Conservation (phyloP, 2,888 invertebrate genomes). For the Apotomis betuletana region DNA sequence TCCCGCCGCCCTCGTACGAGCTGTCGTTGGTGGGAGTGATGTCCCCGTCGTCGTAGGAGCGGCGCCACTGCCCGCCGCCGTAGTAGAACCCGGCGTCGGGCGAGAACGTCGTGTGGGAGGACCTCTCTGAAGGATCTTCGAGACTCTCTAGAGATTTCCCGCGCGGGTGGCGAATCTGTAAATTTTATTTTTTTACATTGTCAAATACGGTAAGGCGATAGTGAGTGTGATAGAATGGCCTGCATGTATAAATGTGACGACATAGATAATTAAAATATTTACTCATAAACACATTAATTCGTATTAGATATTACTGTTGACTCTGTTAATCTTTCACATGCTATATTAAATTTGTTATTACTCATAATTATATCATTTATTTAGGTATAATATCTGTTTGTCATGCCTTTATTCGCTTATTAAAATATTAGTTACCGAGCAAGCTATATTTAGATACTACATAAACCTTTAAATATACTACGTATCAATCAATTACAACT, state of each 20-base stretch:
- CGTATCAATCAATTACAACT: constrained; percentile 19
- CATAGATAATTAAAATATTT: constrained; percentile 36
- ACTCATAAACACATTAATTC: constrained; percentile 15
- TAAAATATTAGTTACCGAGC: constrained; percentile 38
- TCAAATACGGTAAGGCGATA: background rate
- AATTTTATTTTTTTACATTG: constrained; percentile 40
- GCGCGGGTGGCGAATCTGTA: constrained; percentile 90
- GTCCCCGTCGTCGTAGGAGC: constrained; percentile 95
- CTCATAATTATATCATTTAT: constrained; percentile 7
- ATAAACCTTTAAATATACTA: constrained; percentile 36
- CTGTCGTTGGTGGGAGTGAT: constrained; percentile 92
- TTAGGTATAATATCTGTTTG: background rate
- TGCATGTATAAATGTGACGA: constrained; percentile 28
- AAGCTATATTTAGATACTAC: constrained; percentile 38
- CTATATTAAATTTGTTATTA: constrained; percentile 29
- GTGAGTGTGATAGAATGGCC: background rate
- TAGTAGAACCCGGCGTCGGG: constrained; percentile 84
- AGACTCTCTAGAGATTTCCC: constrained; percentile 94
- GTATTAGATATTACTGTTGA: constrained; percentile 5
- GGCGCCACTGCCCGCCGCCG: constrained; percentile 86
- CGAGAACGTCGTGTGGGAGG: constrained; percentile 84
- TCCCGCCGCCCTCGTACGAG: constrained; percentile 89
- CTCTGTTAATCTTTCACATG: constrained; percentile 34
- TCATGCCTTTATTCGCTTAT: constrained; percentile 35
- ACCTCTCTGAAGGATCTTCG: constrained; percentile 89